These are phyloP conservation scores for Sphyrna mokarran DNA, from an alignment of 2,113 vertebrate genomes.

Conservation along the genomic window DNA sequence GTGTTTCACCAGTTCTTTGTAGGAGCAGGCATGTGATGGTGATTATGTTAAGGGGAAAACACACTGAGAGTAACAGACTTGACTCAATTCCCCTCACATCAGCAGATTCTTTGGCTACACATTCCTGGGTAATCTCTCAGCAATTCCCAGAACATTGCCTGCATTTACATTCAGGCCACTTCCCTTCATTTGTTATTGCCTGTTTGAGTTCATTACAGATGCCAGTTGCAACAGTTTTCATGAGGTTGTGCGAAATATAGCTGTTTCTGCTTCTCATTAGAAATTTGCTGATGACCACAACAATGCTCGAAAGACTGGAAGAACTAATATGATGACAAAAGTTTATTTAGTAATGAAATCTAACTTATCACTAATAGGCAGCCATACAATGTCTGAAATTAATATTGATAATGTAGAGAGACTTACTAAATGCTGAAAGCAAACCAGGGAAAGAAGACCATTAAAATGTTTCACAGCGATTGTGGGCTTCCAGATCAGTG, in stretches of 20 bases:
- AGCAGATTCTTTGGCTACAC: conserved; percentile 3
- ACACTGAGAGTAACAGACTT: not conserved
- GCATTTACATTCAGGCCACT: not conserved
- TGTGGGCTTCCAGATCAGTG: not conserved
- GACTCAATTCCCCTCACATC: not conserved
- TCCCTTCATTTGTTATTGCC: not conserved
- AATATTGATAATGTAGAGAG: not conserved
- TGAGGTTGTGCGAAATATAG: not conserved
- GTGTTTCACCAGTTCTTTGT: not conserved
- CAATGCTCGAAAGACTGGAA: not conserved
- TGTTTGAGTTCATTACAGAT: conserved; percentile 5
- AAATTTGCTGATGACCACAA: not conserved
- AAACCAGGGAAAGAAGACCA: not conserved
- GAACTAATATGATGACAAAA: not conserved
- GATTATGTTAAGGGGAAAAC: not conserved
- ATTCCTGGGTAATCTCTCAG: conserved; percentile 12
- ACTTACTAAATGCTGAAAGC: not conserved
- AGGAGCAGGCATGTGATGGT: not conserved
- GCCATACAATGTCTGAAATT: not conserved
- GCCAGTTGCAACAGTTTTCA: not conserved
- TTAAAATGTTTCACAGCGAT: not conserved
- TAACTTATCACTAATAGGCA: not conserved
- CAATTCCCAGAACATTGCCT: conserved; percentile 16
- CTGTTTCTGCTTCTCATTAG: not conserved
- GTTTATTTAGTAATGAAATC: not conserved